phyloP scores from a whole-genome alignment of 2,888 invertebrate species.

The Neoitamus cyanurus region DNA sequence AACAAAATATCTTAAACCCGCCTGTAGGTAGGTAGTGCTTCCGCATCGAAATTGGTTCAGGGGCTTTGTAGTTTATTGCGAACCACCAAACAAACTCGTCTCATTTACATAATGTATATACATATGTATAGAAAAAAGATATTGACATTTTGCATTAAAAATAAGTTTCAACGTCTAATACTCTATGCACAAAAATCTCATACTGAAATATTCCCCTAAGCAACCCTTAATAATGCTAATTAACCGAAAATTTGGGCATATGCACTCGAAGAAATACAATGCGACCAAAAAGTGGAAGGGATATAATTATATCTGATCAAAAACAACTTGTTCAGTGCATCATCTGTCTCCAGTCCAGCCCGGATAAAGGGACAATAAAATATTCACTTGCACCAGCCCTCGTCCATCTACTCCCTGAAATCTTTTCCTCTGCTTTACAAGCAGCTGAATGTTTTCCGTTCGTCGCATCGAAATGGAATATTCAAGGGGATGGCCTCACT shows the following conservation, averaged over 20 bases:
- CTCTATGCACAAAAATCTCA: neutral
- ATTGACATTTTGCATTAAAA: too few relatives aligned
- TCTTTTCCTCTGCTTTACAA: neutral
- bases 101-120: too few relatives aligned
- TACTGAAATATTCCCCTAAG: neutral
- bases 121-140: too few relatives aligned
- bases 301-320: constrained; percentile 18
- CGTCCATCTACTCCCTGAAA: neutral
- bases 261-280: neutral
- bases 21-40: too few relatives aligned
- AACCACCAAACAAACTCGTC: too few relatives aligned
- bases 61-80: too few relatives aligned
- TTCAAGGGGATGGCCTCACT: neutral
- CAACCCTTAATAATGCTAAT: constrained; percentile 3
- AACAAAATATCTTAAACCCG: too few relatives aligned
- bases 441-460: constrained; percentile 16
- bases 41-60: too few relatives aligned
- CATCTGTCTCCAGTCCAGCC: neutral
- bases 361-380: neutral
- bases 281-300: constrained; percentile 9
- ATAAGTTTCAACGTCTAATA: too few relatives aligned
- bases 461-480: neutral
- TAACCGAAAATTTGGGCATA: constrained; percentile 33
- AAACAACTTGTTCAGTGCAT: neutral
- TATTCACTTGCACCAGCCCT: neutral